Conservation (phyloP, 2,113 vertebrate species). For the Corynorhinus townsendii region DNA sequence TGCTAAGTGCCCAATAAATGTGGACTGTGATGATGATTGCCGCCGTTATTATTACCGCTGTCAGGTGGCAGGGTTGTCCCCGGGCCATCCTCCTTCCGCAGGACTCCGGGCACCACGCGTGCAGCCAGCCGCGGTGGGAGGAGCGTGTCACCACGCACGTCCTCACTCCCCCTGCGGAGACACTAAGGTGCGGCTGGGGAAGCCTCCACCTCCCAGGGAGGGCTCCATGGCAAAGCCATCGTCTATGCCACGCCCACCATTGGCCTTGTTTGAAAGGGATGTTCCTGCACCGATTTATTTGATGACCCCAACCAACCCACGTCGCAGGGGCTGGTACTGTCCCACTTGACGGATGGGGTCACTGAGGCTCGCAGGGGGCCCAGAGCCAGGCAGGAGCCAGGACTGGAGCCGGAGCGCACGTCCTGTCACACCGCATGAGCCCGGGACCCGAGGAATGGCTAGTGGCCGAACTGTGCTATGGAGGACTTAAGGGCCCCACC, state of each 20-base stretch:
- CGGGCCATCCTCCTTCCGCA: constrained; percentile 33
- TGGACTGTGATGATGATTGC: not conserved
- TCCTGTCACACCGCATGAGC: fast-evolving
- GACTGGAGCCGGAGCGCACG: fast-evolving
- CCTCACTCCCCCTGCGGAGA: not conserved
- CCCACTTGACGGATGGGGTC: not conserved
- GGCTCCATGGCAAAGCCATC: fast-evolving
- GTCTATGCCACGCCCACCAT: too few species aligned
- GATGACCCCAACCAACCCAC: too few species aligned
- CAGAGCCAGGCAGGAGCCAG: not conserved
- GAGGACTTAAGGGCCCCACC: fast-evolving
- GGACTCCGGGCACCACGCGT: not conserved
- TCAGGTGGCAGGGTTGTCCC: not conserved
- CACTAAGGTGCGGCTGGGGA: not conserved
- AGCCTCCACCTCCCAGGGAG: not conserved
- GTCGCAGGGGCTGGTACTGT: fast-evolving
- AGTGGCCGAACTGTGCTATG: not conserved
- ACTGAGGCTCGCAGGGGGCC: fast-evolving
- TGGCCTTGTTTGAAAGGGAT: not conserved
- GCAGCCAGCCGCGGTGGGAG: not conserved
- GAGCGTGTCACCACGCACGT: not conserved
- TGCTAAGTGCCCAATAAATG: constrained; percentile 52
- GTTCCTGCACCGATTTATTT: fast-evolving
- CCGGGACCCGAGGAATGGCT: not conserved
- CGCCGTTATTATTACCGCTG: not conserved